A percentile compares a stretch with the other conserved stretches of the same genome.
These are phyloP conservation scores for Caenorhabditis panamensis DNA, from an alignment of 2,888 invertebrate genomes.

Conservation along the genomic window DNA sequence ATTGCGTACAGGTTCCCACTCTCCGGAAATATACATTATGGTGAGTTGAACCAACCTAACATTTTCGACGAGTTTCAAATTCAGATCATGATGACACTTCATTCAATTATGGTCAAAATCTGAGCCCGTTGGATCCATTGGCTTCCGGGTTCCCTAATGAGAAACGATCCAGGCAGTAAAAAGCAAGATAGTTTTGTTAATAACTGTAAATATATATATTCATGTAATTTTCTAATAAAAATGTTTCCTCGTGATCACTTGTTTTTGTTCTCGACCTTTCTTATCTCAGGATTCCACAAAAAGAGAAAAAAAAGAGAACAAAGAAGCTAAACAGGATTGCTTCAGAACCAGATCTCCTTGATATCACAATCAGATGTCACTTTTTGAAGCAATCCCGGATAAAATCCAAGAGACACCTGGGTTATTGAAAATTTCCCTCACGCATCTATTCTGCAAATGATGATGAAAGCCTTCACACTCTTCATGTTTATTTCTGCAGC, in stretches of 20 bases:
- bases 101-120: constrained; percentile 54
- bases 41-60: not conserved
- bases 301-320: constrained; percentile 18
- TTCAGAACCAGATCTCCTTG: constrained; percentile 40
- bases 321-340: constrained; percentile 10
- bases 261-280: constrained; percentile 10
- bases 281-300: not conserved
- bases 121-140: constrained; percentile 59
- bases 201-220: too few species aligned
- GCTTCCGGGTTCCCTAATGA: constrained; percentile 46
- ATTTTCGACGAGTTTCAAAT: not conserved
- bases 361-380: constrained; percentile 31
- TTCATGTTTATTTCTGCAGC: constrained; percentile 3
- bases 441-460: not conserved
- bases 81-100: constrained; percentile 61
- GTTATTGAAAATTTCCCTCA: not conserved
- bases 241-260: not conserved
- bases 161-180: not conserved
- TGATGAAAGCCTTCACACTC: not conserved
- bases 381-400: constrained; percentile 9
- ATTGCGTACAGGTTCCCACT: constrained; percentile 58
- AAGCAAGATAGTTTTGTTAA: constrained; percentile 12
- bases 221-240: not conserved
- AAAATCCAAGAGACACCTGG: constrained; percentile 14
- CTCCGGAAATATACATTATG: constrained; percentile 63